These are phyloP conservation scores for Meriones unguiculatus DNA, from an alignment of 2,113 vertebrate species.

Conservation along the genomic window DNA sequence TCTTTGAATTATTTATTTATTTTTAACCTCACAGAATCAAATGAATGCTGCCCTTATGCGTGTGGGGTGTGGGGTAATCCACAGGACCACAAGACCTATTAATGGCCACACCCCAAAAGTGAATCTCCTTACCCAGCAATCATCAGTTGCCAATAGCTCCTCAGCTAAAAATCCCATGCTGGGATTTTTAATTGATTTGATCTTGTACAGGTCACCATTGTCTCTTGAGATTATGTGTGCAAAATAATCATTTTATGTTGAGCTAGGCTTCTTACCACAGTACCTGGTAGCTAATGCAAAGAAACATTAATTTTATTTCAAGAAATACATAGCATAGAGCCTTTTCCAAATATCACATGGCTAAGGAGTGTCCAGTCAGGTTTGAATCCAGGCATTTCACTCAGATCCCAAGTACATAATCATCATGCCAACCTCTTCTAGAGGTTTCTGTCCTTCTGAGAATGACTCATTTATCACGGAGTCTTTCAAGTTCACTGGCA, in stretches of 20 bases:
- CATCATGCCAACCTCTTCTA: background rate
- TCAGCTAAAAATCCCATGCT: no score
- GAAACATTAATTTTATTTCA: background rate
- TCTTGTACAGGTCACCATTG: background rate
- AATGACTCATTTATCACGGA: background rate
- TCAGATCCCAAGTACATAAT: background rate
- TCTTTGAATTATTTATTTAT: background rate
- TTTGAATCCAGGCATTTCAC: background rate
- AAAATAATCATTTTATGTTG: background rate
- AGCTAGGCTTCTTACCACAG: background rate
- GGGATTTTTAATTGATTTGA: background rate
- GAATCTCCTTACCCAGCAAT: background rate
- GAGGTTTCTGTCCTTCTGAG: background rate
- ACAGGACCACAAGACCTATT: no score
- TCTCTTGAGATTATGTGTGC: background rate
- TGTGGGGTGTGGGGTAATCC: no score
- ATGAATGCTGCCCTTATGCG: background rate
- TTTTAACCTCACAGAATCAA: background rate
- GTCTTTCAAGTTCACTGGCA: background rate
- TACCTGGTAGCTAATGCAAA: background rate
- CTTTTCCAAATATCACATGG: background rate
- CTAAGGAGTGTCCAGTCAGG: background rate
- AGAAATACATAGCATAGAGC: background rate
- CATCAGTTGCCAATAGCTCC: background rate
- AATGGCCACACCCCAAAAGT: background rate